Conservation (phyloP, 2,888 invertebrate species). For the Atrina japonica region DNA sequence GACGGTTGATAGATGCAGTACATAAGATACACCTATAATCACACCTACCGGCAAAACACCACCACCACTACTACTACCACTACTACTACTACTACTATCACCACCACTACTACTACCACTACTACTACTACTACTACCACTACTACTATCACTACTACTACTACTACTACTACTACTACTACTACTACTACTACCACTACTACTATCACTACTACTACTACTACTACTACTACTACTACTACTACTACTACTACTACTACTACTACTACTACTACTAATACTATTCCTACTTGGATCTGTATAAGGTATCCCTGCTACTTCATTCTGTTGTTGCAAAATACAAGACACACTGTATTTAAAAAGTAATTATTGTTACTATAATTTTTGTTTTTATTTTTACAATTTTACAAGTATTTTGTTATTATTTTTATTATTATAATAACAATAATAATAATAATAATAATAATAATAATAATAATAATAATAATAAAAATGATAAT, state of each 20-base stretch:
- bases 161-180: constrained; percentile 11
- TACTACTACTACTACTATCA: constrained; percentile 26
- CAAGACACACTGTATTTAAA: no score
- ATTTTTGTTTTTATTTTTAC: no score
- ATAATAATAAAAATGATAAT: no score
- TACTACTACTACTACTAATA: constrained; percentile 24
- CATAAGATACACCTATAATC: no score
- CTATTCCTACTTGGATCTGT: constrained; percentile 10
- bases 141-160: constrained; percentile 14
- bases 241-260: constrained; percentile 20
- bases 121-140: not conserved
- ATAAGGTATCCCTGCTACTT: no score
- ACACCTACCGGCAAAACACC: not conserved
- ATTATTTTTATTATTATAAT: no score
- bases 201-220: constrained; percentile 22
- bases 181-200: constrained; percentile 7
- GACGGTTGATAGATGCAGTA: no score
- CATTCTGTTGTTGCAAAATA: no score
- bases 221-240: constrained; percentile 9
- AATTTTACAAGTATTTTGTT: no score
- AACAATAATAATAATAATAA: no score
- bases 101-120: not conserved
- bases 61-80: constrained; percentile 9
- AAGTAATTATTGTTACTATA: no score
- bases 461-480: no score